Evolutionary conservation across 2,797 vertebrate genomes (phyloP).

Genomic region (Ibycter americanus): DNA sequence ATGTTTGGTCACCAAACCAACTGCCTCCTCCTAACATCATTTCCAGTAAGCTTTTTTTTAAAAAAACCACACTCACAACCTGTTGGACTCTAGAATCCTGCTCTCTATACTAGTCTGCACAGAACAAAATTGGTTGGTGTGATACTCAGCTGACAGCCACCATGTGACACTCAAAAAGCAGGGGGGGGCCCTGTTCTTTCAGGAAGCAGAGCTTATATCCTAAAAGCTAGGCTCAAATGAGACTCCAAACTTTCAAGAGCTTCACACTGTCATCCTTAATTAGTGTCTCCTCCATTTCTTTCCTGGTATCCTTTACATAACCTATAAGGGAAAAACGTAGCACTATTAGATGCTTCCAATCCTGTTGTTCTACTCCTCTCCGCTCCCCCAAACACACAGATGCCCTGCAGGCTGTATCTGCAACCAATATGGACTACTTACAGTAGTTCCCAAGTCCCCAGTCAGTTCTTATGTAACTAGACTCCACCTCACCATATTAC

Average conservation of each 20-base stretch:
- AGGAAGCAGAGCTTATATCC: not conserved
- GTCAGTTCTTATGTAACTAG: conserved; percentile 39
- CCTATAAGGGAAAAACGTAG: not conserved
- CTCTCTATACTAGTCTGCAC: not conserved
- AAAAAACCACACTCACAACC: not conserved
- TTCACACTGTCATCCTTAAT: not conserved
- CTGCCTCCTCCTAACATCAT: not conserved
- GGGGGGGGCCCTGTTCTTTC: not conserved
- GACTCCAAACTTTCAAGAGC: not conserved
- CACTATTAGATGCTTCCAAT: not conserved
- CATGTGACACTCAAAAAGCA: not conserved
- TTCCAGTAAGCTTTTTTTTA: not conserved
- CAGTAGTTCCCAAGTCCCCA: not conserved
- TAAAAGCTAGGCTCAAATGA: not conserved
- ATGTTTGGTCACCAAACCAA: not conserved
- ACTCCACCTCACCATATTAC: conserved; percentile 19
- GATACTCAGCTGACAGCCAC: not conserved
- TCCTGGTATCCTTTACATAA: not conserved
- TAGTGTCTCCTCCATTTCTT: not conserved
- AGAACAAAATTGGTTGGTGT: not conserved
- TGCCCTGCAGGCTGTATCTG: not conserved
- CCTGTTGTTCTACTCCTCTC: not conserved
- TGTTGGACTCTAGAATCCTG: not conserved
- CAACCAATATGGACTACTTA: conserved; percentile 1
- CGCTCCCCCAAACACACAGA: not conserved